Conservation (phyloP, 2,888 invertebrate species). For the Agonopterix arenella region DNA sequence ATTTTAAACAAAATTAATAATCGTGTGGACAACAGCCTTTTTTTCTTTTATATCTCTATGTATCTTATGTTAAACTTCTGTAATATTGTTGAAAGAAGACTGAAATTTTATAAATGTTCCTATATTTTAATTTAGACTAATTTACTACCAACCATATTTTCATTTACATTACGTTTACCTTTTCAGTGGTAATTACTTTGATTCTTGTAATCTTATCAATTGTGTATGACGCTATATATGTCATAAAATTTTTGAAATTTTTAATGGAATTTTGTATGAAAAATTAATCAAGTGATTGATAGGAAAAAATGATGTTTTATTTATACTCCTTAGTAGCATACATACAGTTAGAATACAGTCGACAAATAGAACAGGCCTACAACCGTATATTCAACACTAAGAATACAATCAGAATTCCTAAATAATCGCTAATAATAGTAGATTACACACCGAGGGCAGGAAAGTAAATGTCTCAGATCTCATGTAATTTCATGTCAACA, state of each 20-base stretch:
- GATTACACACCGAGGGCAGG: too few species aligned
- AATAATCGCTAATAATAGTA: too few species aligned
- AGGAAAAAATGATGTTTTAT: constrained; percentile 52
- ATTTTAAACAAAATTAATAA: too few species aligned
- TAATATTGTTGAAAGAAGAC: constrained; percentile 69
- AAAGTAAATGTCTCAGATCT: too few species aligned
- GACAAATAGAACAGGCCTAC: too few species aligned
- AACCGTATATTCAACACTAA: too few species aligned
- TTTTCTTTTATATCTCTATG: constrained; percentile 38
- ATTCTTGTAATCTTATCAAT: constrained; percentile 70
- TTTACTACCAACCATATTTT: constrained; percentile 68
- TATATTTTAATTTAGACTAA: constrained; percentile 75
- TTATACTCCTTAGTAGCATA: constrained; percentile 15
- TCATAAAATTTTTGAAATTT: constrained; percentile 74
- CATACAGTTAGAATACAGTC: too few species aligned
- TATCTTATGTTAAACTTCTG: constrained; percentile 60
- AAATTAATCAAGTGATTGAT: constrained; percentile 74
- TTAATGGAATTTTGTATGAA: constrained; percentile 75
- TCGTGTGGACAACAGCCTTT: constrained; percentile 56
- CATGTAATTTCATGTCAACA: too few species aligned
- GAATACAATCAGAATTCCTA: too few species aligned
- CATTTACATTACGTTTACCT: constrained; percentile 64
- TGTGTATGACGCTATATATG: constrained; percentile 74
- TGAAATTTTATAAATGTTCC: constrained; percentile 73
- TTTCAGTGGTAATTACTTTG: constrained; percentile 63